These are phyloP conservation scores for Salticus scenicus DNA, from an alignment of 2,888 invertebrate species.

Conservation along the genomic window DNA sequence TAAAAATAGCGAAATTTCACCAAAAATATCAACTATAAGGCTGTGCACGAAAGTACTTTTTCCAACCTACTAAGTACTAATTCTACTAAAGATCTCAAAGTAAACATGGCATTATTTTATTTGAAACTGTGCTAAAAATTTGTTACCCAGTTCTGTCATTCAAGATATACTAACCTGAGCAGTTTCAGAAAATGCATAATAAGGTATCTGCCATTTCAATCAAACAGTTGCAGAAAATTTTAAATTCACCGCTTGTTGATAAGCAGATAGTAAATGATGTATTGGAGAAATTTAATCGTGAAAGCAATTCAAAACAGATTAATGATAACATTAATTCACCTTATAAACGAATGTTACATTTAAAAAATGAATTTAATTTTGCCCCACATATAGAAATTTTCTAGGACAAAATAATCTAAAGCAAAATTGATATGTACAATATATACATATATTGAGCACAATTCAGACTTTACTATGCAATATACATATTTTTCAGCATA, in stretches of 20 bases:
- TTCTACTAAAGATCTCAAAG: background rate
- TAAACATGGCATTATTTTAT: background rate
- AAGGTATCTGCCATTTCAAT: background rate
- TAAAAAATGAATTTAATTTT: background rate
- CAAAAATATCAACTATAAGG: too few relatives aligned
- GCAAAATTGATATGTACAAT: background rate
- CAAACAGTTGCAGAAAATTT: background rate
- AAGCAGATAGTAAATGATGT: background rate
- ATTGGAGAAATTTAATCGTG: background rate
- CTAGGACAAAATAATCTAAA: background rate
- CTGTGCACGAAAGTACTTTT: background rate
- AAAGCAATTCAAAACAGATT: background rate
- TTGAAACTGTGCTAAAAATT: background rate
- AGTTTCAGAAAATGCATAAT: background rate
- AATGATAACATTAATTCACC: background rate
- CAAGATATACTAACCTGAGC: background rate
- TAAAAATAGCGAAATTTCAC: too few relatives aligned
- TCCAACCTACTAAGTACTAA: background rate
- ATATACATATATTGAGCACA: background rate
- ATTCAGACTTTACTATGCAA: background rate
- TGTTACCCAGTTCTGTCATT: slow-evolving; percentile 1
- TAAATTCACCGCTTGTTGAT: background rate
- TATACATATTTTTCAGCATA: background rate
- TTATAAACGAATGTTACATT: background rate
- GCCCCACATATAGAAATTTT: background rate